Base-by-base conservation (phyloP, 2,113 vertebrate species). In the Ursus arctos region DNA sequence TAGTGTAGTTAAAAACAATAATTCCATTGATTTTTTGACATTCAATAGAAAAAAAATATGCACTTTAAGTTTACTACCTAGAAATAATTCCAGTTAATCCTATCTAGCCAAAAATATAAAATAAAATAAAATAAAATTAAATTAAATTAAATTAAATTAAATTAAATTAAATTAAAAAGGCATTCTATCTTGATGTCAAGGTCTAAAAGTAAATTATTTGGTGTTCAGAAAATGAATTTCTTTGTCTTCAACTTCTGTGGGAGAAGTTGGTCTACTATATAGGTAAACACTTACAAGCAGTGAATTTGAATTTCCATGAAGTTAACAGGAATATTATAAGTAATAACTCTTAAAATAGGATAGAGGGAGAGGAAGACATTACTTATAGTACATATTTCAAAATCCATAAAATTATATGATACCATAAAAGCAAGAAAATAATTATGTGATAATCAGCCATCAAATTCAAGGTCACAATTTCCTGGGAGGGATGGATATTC, bases 401-500 rank as follows among this genome's bases (percentile, higher is more conserved):
- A 88, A 88, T 84, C n/a, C 51, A 72, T 88, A 88, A 92, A 94
- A 63, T 84, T 88, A 59, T 80, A 74, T 92, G 36, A 43, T 55
- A 72, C 24, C 9, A 36, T 80, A 84, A 49, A 76, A 71, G 67
- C 11, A 87, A 11, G 10, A 92, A 92, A 91, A 83, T 77, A 84
- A 63, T 51, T 53, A 18, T 89, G 6, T 77, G 55, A 28, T 43
- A 43, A 82, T 6, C 40, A 83, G 33, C 18, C 22, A 92, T 88
- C 16, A 82, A 88, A 71, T 84, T 97, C n/a, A 88, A 90, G 55
- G 36, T 91, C 24, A 95, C 11, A 55, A 40, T 85, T 76, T 93
- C 19, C 43, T 89, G 19, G 4, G 31, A 67, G 4, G 4, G 15
- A 84, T 72, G 31, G 14, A 65, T 28, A 76, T 77, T 89, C 57